Evolutionary conservation across 2,113 vertebrate species (phyloP).

Genomic region (Promerops cafer): DNA sequence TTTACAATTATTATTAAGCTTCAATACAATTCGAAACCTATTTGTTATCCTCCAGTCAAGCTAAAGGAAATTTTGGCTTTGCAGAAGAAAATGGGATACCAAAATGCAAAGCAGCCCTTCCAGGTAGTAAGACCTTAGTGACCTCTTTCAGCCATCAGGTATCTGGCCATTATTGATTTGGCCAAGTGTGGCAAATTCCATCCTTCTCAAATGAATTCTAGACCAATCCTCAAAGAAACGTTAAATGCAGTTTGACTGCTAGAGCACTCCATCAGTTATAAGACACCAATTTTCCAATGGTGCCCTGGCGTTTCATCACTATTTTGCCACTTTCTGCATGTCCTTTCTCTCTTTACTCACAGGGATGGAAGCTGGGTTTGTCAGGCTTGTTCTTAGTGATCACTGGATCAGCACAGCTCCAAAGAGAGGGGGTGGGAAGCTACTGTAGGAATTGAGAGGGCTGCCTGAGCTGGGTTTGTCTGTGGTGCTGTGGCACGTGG

Average conservation of each 20-base stretch:
- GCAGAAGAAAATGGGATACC: not conserved
- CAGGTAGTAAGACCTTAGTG: not conserved
- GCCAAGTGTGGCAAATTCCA: not conserved
- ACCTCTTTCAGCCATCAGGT: not conserved
- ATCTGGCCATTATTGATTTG: not conserved
- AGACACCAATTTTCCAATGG: not conserved
- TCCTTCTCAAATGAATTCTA: not conserved
- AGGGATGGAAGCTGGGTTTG: not conserved
- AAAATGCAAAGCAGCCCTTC: not conserved
- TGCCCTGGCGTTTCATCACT: not conserved
- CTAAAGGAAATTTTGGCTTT: not conserved
- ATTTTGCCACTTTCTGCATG: not conserved
- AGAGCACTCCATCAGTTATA: not conserved
- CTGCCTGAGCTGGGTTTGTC: not conserved
- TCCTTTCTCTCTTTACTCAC: not conserved
- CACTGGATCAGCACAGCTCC: not conserved
- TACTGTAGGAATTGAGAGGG: not conserved
- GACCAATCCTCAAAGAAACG: not conserved
- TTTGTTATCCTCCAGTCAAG: not conserved
- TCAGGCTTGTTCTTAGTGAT: not conserved
- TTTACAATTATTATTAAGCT: not conserved
- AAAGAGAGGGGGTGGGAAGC: not conserved
- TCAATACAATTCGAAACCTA: not conserved
- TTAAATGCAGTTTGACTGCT: not conserved
- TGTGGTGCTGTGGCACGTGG: not conserved